Evolutionary conservation across 53 echinoderm and acorn worm species (phyloP).

Genomic region (Astropecten irregularis): DNA sequence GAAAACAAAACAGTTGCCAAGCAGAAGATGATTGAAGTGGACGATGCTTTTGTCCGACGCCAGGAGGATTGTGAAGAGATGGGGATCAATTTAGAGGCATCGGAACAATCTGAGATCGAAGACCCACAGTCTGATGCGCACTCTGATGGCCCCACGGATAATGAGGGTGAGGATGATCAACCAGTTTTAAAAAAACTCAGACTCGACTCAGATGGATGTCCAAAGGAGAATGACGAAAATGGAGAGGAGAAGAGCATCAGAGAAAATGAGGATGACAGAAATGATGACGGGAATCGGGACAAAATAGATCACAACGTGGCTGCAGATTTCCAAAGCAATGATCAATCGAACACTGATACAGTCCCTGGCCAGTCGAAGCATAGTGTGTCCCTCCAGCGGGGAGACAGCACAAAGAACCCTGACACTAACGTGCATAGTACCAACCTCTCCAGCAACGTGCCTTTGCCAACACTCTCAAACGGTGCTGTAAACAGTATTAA

Average conservation of each 20-base stretch:
- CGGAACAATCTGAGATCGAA: slow-evolving; percentile 33
- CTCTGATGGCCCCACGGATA: slow-evolving; percentile 8
- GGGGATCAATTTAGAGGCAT: slow-evolving; percentile 52
- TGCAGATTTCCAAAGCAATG: too few species aligned
- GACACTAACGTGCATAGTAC: too few species aligned
- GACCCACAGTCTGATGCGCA: slow-evolving; percentile 11
- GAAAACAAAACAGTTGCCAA: slow-evolving; percentile 58
- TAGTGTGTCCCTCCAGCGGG: too few species aligned
- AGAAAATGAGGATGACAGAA: not conserved
- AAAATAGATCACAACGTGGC: too few species aligned
- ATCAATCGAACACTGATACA: too few species aligned
- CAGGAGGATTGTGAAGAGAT: slow-evolving; percentile 55
- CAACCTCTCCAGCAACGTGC: too few species aligned
- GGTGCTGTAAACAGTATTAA: too few species aligned
- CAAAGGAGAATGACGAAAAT: not conserved
- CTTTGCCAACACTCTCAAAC: too few species aligned
- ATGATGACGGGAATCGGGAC: too few species aligned
- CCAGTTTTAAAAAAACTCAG: not conserved
- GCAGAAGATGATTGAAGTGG: slow-evolving; percentile 63
- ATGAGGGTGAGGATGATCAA: slow-evolving; percentile 3
- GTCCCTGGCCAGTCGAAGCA: too few species aligned
- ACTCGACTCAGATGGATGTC: slow-evolving; percentile 1
- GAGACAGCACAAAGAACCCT: too few species aligned
- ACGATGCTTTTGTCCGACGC: slow-evolving; percentile 52
- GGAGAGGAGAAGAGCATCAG: not conserved